Evolutionary conservation across 2,797 vertebrate species (phyloP).

Genomic region (Cirrhinus mrigala): DNA sequence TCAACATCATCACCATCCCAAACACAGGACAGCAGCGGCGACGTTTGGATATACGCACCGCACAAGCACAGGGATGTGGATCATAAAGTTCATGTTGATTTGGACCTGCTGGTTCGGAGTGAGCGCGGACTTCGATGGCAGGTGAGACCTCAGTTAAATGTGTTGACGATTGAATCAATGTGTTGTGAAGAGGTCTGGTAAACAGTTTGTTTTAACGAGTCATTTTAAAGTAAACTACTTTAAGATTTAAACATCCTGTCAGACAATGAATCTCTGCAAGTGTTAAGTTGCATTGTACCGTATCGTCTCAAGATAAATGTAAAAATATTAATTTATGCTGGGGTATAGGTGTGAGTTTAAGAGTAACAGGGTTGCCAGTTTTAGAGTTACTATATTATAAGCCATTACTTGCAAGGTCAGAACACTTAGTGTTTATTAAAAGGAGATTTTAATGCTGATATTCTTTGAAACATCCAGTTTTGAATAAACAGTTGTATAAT

Average conservation of each 20-base stretch:
- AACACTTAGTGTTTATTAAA: background rate
- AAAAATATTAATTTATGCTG: background rate
- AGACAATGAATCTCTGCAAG: background rate
- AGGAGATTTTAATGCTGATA: background rate
- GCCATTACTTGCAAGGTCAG: background rate
- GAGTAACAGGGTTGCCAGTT: background rate
- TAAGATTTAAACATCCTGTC: background rate
- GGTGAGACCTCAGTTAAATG: conserved; percentile 77
- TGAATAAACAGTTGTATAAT: background rate
- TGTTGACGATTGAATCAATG: background rate
- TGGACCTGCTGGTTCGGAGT: conserved; percentile 79
- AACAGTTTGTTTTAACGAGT: background rate
- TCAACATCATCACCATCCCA: background rate
- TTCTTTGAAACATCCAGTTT: background rate
- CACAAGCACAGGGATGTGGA: conserved; percentile 78
- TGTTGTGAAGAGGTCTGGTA: background rate
- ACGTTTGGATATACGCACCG: conserved; percentile 60
- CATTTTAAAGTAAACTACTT: background rate
- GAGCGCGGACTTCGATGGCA: conserved; percentile 88
- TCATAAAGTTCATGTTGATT: conserved; percentile 77
- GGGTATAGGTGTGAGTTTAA: background rate
- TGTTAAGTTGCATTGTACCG: background rate
- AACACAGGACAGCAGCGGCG: background rate
- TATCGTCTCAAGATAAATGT: background rate
- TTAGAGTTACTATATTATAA: background rate